phyloP scores from a whole-genome alignment of 2,888 invertebrate genomes.

The Eupithecia inturbata region DNA sequence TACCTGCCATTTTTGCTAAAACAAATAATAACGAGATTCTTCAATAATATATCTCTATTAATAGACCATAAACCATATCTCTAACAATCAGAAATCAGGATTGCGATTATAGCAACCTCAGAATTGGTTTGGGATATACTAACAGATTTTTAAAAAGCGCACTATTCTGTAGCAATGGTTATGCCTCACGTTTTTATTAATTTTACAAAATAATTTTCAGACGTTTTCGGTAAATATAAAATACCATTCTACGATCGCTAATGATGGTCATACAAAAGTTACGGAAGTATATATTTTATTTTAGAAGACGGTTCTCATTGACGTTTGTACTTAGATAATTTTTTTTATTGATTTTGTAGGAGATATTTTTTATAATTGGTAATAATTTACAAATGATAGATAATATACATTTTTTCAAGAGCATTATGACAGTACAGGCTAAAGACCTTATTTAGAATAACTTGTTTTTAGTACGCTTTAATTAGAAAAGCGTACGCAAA shows the following conservation, averaged over 20 bases:
- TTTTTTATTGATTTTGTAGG: background rate
- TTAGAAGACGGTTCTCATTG: conserved; percentile 11
- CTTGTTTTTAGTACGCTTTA: background rate
- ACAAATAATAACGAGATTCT: background rate
- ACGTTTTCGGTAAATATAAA: background rate
- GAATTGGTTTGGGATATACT: background rate
- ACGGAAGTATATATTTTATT: conserved; percentile 1
- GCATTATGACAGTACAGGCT: background rate
- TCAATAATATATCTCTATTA: background rate
- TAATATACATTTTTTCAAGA: background rate
- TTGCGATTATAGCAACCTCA: background rate
- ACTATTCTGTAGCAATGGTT: too few species aligned
- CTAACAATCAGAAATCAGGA: too few species aligned
- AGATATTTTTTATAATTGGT: background rate
- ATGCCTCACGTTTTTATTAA: background rate
- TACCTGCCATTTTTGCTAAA: background rate
- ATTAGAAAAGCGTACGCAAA: too few species aligned
- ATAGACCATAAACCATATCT: background rate
- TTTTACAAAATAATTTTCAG: background rate
- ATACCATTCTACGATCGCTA: background rate
- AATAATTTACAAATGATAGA: background rate
- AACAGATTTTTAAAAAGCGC: too few species aligned
- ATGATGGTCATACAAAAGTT: background rate
- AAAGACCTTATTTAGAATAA: background rate
- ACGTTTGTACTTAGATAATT: conserved; percentile 6